phyloP scores from a whole-genome alignment of 2,888 invertebrate genomes.

The Papilio gigon region DNA sequence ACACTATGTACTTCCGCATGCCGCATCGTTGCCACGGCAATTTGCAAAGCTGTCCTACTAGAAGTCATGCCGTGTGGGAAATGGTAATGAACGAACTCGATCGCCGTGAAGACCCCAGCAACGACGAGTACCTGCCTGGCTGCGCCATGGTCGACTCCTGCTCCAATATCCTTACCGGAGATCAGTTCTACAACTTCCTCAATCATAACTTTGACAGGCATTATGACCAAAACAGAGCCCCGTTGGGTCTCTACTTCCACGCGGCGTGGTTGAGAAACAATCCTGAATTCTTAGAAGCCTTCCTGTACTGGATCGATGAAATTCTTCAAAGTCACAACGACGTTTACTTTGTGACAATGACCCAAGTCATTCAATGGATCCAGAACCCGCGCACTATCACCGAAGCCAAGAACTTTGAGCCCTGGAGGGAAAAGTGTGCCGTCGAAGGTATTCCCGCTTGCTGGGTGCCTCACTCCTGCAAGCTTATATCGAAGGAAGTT shows the following conservation, averaged over 20 bases:
- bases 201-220: slow-evolving; percentile 97
- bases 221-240: slow-evolving; percentile 94
- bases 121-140: slow-evolving; percentile 94
- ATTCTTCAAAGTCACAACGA: slow-evolving; percentile 92
- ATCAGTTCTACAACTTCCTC: slow-evolving; percentile 96
- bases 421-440: slow-evolving; percentile 96
- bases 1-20: slow-evolving; percentile 99
- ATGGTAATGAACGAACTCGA: slow-evolving; percentile 98
- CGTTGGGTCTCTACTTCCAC: slow-evolving; percentile 95
- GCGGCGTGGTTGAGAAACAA: slow-evolving; percentile 97
- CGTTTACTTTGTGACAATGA: slow-evolving; percentile 97
- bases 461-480: slow-evolving; percentile 95
- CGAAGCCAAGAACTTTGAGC: slow-evolving; percentile 95
- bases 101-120: slow-evolving; percentile 93
- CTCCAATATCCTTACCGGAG: slow-evolving; percentile 94
- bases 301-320: slow-evolving; percentile 97
- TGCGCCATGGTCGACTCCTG: slow-evolving; percentile 98
- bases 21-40: slow-evolving; percentile 97
- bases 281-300: slow-evolving; percentile 95
- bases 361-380: slow-evolving; percentile 98
- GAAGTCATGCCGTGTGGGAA: slow-evolving; percentile 97
- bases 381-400: slow-evolving; percentile 93
- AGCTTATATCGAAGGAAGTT: slow-evolving; percentile 94
- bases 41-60: slow-evolving; percentile 94
- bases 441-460: slow-evolving; percentile 92